Base-by-base conservation (phyloP, 2,797 vertebrate genomes). In the Pseudochromis fuscus region DNA sequence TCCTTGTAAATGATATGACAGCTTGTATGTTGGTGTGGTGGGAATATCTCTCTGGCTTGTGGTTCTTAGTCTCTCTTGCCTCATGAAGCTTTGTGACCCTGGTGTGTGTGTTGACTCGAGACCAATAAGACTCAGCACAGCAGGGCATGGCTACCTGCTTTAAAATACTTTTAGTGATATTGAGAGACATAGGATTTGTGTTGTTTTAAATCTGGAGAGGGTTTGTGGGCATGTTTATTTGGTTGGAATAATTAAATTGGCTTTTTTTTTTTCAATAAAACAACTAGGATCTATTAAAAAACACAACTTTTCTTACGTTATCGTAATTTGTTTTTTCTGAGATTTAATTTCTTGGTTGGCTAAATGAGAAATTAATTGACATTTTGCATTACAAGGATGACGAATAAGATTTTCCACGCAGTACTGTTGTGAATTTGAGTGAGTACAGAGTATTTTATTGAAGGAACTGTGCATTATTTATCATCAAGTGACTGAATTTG, bases 1-100 rank as follows among this genome's bases (percentile, higher is more conserved):
- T 80, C 55, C 87, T 73, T 89, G 93, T 88, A 92, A 93, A 88
- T 57, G 90, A 93, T 93, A 90, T 75, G 86, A 83, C 77, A 77
- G 81, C 79, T 79, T 85, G 84, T 83, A 65, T 90, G 81, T 76
- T 84, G 78, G 82, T 80, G 72, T 72, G 88, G 75, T 82, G 82
- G 83, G 63, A 82, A 64, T 84, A 71, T 82, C 73, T 59, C 1
- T 67, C 19, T 3, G 40, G 67, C 57, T n/a, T n/a, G n/a, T n/a
- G n/a, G 64, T 59, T 74, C 35, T 64, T 44, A n/a, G 61, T 40
- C 19, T 57, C 25, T 33, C 28, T 4, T 10, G 33, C 58, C 45
- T 50, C 33, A 1, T 49, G 58, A 6, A 71, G 66, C 65, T 51
- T 38, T 74, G 58, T 77, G 77, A 73, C 61, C 60, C 66, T 71